A percentile compares a stretch with the other conserved stretches of the same genome.
These are phyloP conservation scores for Aratinga solstitialis DNA, from an alignment of 2,797 vertebrate species.

Conservation along the genomic window DNA sequence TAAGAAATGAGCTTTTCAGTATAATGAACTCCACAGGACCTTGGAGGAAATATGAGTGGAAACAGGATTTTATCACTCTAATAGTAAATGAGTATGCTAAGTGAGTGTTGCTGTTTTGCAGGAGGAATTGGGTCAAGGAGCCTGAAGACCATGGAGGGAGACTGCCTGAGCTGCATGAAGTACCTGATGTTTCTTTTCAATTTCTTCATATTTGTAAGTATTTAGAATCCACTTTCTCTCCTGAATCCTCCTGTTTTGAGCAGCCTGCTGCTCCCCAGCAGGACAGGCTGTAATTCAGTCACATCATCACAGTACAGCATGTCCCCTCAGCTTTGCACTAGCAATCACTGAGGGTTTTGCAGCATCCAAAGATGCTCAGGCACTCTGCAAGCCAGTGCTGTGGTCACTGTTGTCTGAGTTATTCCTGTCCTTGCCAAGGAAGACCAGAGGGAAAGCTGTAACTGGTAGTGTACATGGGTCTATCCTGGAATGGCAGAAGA, in stretches of 20 bases:
- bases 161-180: constrained; percentile 94
- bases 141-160: constrained; percentile 88
- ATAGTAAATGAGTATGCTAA: background rate
- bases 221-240: background rate
- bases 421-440: background rate
- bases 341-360: background rate
- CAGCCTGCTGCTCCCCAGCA: background rate
- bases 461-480: background rate
- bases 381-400: background rate
- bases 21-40: background rate
- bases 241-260: background rate
- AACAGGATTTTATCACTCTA: background rate
- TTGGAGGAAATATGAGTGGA: background rate
- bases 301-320: background rate
- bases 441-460: background rate
- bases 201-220: constrained; percentile 94
- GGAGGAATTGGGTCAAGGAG: constrained; percentile 50
- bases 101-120: constrained; percentile 57
- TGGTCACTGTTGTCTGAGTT: background rate
- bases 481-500: background rate
- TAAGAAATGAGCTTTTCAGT: background rate
- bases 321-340: background rate
- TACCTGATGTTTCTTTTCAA: constrained; percentile 97
- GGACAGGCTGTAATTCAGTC: background rate
- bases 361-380: background rate